Conservation (phyloP, 2,113 vertebrate species). For the Crotalus tigris region DNA sequence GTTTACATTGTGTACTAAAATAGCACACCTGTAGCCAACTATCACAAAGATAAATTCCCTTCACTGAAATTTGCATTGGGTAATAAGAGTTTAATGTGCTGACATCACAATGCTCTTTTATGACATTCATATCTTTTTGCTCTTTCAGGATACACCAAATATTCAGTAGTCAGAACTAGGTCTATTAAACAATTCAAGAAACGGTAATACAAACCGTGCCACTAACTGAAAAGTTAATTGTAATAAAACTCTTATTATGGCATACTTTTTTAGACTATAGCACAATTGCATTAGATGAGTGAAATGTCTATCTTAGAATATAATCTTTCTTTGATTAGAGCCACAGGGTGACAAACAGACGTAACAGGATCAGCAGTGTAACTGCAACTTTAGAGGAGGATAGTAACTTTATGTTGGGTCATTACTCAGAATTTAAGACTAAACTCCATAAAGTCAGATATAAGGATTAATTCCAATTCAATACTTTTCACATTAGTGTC, state of each 20-base stretch:
- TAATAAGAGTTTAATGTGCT: conserved; percentile 13
- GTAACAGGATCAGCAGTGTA: background rate
- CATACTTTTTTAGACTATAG: background rate
- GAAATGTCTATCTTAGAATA: background rate
- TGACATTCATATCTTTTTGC: conserved; percentile 3
- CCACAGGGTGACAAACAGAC: background rate
- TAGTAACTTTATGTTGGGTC: background rate
- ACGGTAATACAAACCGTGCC: background rate
- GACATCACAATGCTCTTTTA: conserved; percentile 27
- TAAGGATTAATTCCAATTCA: background rate
- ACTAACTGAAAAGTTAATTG: background rate
- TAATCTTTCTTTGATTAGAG: background rate
- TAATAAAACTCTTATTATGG: background rate
- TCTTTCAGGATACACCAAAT: conserved; percentile 17
- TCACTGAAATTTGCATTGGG: conserved; percentile 10
- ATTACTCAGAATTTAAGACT: background rate
- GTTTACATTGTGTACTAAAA: background rate
- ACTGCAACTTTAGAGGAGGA: background rate
- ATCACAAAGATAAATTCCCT: conserved; percentile 24
- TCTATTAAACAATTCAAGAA: background rate
- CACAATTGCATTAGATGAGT: background rate
- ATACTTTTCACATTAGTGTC: background rate
- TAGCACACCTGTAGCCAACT: background rate
- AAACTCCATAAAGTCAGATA: background rate
- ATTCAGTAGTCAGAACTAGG: conserved; percentile 2